Evolutionary conservation across 2,888 invertebrate species (phyloP), one percentile per base, ranked within the genome.

Genomic region (Andricus curvator): DNA sequence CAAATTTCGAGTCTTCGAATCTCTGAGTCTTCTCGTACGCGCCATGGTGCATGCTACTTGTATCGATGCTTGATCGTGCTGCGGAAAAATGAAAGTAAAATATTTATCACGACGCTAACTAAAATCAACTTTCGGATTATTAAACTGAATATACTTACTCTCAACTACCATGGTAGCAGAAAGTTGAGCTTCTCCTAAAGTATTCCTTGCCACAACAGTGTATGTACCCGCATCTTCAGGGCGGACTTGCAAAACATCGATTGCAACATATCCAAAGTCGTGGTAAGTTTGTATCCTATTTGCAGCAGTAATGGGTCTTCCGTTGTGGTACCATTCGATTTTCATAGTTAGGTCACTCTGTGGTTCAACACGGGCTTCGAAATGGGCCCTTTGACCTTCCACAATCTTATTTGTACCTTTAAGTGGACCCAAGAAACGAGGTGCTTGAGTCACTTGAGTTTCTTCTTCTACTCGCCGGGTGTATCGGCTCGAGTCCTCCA

Each of bases 301-400:
- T 60, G 98, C 98, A 82, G 96, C 95, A 90, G 96, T 96, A 82
- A 99, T 96, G 83, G 97, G 96, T 91, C 97, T 96, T 78, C 98
- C 99, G 93, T 99, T 99, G 90, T 98, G 98, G 92, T 98, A 98
- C 99, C 99, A 99, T 93, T 99, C 99, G 83, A 98, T 96, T 89
- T 95, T 95, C 96, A 99, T 96, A 29, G 97, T 96, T 44, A 98
- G 95, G 93, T 99, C 99, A 90, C 97, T 98, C 93, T 98, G 97
- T 1, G 99, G 99, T 90, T 98, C 98, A 74, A 99, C 97, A 84
- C 98, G 96, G 6, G 97, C 97, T 94, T 99, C 99, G 91, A 99
- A 98, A 90, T 99, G 98, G 85, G 98, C 98, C 74, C 97, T 95
- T 94, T 98, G 98, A 0, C 98, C 97, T 94, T 99, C 98, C 33